Evolutionary conservation across 2,797 vertebrate genomes (phyloP).

Genomic region (Malurus splendens): DNA sequence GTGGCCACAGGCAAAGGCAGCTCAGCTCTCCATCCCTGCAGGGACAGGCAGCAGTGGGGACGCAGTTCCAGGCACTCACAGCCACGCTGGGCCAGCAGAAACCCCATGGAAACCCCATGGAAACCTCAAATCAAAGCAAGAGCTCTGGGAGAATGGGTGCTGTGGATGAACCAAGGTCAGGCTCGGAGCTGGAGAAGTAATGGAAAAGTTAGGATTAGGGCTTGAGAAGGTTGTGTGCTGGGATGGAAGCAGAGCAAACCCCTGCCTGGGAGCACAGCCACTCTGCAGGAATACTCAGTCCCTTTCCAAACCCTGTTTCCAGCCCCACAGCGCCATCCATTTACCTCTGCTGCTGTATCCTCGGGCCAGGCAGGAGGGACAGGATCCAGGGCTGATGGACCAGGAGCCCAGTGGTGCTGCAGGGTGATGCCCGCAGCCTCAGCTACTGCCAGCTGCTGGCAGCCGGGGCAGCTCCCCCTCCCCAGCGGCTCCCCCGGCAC

Average conservation of each 20-base stretch:
- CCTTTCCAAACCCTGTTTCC: background rate
- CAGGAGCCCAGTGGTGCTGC: background rate
- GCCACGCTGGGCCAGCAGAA: rapidly evolving
- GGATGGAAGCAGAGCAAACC: background rate
- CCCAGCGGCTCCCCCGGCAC: background rate
- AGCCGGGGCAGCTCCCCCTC: background rate
- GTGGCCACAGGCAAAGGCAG: background rate
- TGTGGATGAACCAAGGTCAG: background rate
- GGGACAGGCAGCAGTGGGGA: rapidly evolving
- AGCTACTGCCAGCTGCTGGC: background rate
- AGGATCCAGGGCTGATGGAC: background rate
- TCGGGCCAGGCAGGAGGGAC: rapidly evolving
- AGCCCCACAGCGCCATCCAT: background rate
- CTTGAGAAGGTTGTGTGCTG: background rate
- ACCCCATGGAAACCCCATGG: rapidly evolving
- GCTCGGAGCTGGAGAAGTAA: background rate
- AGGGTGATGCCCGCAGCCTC: rapidly evolving
- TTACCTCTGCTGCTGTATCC: background rate
- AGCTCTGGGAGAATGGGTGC: background rate
- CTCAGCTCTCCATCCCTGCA: background rate
- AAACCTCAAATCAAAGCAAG: background rate
- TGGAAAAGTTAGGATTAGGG: background rate
- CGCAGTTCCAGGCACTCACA: rapidly evolving
- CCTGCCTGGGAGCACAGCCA: background rate
- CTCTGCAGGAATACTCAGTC: background rate